Conservation (phyloP, 2,797 vertebrate species). For the Scarus forsteni region DNA sequence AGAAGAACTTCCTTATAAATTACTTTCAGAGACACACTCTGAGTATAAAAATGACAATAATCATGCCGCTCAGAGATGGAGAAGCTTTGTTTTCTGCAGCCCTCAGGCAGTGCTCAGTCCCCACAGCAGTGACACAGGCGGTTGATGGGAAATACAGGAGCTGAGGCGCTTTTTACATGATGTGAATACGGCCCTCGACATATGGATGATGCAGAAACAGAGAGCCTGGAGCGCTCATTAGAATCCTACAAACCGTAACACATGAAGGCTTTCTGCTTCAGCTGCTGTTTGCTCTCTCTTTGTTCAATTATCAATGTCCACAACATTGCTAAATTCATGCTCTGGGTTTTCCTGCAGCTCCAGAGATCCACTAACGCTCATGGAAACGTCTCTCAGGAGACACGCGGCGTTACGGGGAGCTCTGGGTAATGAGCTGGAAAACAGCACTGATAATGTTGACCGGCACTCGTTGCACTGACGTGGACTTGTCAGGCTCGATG, state of each 20-base stretch:
- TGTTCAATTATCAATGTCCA: conserved; percentile 61
- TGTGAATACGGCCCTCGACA: conserved; percentile 42
- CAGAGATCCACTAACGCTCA: conserved; percentile 9
- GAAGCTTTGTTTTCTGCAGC: conserved; percentile 30
- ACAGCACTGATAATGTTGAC: conserved; percentile 56
- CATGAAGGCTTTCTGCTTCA: conserved; percentile 30
- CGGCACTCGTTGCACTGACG: conserved; percentile 22
- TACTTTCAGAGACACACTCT: conserved; percentile 10
- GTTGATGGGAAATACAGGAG: conserved; percentile 40
- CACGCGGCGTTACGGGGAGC: conserved; percentile 17
- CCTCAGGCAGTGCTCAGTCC: conserved; percentile 44
- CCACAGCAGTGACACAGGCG: conserved; percentile 29
- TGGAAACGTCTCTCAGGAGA: conserved; percentile 45
- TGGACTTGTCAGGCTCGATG: conserved; percentile 42
- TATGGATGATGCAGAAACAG: conserved; percentile 47
- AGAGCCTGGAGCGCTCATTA: conserved; percentile 55
- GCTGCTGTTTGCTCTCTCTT: conserved; percentile 41
- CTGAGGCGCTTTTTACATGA: conserved; percentile 30
- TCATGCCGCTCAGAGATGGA: not conserved
- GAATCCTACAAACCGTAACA: conserved; percentile 39
- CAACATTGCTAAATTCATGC: conserved; percentile 49
- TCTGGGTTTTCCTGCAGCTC: conserved; percentile 13
- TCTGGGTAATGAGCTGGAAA: conserved; percentile 66
- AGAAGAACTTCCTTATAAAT: not conserved
- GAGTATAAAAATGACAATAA: conserved; percentile 10